Evolutionary conservation across 2,113 vertebrate species (phyloP).

Genomic region (Arothron firmamentum): DNA sequence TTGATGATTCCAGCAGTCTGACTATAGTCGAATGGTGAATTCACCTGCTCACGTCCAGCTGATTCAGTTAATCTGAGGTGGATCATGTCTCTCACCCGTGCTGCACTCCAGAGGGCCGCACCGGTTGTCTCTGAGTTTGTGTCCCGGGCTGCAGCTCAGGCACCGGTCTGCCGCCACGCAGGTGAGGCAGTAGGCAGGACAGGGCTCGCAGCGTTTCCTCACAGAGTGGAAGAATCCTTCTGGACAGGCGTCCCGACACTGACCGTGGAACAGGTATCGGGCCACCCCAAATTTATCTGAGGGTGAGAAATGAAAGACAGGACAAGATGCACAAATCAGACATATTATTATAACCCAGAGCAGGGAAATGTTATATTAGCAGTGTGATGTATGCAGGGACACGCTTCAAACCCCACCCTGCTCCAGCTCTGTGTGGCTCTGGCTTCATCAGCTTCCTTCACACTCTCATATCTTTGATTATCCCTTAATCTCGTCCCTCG

Average conservation of each 20-base stretch:
- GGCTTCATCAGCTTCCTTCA: no score
- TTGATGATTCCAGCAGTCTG: no score
- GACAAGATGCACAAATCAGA: neutral
- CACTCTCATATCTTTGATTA: no score
- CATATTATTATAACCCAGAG: no score
- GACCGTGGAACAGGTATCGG: conserved; percentile 74
- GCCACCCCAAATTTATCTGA: conserved; percentile 74
- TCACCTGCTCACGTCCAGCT: no score
- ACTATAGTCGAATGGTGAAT: no score
- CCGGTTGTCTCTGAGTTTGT: conserved; percentile 61
- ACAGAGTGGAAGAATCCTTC: conserved; percentile 63
- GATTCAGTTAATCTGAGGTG: neutral
- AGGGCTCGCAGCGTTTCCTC: conserved; percentile 71
- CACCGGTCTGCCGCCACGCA: conserved; percentile 74
- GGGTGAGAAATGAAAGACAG: conserved; percentile 6
- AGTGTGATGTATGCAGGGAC: no score
- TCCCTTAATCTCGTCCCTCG: no score
- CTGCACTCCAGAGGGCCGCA: conserved; percentile 78
- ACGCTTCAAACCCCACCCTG: no score
- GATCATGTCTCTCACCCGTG: conserved; percentile 68
- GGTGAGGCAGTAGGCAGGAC: conserved; percentile 74
- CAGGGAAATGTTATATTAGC: no score
- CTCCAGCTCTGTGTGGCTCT: no score
- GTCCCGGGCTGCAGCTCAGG: conserved; percentile 73
- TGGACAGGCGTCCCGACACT: conserved; percentile 82